Evolutionary conservation across 2,797 vertebrate genomes (phyloP).

Genomic region (Pristis pectinata): DNA sequence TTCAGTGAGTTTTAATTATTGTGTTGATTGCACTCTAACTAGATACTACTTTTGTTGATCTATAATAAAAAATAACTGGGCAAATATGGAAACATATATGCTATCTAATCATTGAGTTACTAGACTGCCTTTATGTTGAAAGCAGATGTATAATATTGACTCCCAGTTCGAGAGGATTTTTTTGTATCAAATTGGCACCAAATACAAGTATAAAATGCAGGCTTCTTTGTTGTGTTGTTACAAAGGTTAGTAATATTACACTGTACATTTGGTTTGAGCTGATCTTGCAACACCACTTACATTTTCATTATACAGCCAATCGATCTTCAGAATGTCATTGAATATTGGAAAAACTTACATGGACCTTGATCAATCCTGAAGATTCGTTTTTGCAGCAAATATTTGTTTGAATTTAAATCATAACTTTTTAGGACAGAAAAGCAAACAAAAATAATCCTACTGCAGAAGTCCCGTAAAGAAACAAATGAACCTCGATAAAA

Average conservation of each 20-base stretch:
- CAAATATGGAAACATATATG: background rate
- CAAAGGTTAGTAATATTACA: background rate
- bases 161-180: background rate
- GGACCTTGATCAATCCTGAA: background rate
- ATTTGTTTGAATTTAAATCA: background rate
- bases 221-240: background rate
- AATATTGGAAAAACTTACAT: background rate
- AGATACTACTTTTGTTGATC: background rate
- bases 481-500: too few relatives aligned
- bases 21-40: background rate
- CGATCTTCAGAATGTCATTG: background rate
- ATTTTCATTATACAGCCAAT: too few relatives aligned
- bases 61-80: background rate
- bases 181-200: background rate
- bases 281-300: background rate
- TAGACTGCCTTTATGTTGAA: background rate
- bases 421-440: background rate
- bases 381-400: background rate
- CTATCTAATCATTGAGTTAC: background rate
- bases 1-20: background rate
- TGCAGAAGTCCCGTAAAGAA: too few relatives aligned
- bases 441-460: too few relatives aligned
- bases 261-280: background rate
- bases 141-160: background rate
- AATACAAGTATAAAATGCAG: background rate